These are phyloP conservation scores for Leptosomus discolor DNA, from an alignment of 2,113 vertebrate genomes.

Conservation along the genomic window DNA sequence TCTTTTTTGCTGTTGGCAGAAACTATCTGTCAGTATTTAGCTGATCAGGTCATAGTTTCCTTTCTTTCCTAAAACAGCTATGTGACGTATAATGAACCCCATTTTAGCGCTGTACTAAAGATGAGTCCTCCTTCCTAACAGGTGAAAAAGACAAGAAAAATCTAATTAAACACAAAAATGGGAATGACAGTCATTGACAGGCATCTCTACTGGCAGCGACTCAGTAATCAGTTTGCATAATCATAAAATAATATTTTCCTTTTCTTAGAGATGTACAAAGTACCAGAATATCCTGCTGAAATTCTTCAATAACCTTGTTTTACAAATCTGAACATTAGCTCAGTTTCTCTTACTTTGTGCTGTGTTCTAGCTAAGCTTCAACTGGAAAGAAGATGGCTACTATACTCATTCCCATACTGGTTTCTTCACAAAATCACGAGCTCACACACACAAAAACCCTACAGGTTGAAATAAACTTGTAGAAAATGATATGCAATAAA, in stretches of 20 bases:
- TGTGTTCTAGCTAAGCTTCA: neutral
- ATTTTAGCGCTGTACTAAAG: neutral
- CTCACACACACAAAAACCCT: neutral
- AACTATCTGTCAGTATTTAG: neutral
- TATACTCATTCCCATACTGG: neutral
- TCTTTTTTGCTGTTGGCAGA: neutral
- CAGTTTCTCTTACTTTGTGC: neutral
- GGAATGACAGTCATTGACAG: neutral
- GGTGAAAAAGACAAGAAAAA: neutral
- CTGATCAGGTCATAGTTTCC: neutral
- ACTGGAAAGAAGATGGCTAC: neutral
- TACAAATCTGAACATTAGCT: neutral
- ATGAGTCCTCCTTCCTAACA: neutral
- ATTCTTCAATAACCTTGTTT: neutral
- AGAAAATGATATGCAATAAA: neutral
- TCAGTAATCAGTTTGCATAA: neutral
- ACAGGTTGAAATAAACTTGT: neutral
- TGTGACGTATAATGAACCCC: neutral
- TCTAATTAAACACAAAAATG: neutral
- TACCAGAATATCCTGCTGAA: neutral
- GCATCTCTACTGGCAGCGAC: neutral
- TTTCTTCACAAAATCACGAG: neutral
- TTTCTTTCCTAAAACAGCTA: neutral
- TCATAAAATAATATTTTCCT: neutral
- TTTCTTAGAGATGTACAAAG: neutral